Evolutionary conservation across 2,888 invertebrate genomes (phyloP), one percentile per base, ranked within the genome.

Genomic region (Phyllotreta striolata): DNA sequence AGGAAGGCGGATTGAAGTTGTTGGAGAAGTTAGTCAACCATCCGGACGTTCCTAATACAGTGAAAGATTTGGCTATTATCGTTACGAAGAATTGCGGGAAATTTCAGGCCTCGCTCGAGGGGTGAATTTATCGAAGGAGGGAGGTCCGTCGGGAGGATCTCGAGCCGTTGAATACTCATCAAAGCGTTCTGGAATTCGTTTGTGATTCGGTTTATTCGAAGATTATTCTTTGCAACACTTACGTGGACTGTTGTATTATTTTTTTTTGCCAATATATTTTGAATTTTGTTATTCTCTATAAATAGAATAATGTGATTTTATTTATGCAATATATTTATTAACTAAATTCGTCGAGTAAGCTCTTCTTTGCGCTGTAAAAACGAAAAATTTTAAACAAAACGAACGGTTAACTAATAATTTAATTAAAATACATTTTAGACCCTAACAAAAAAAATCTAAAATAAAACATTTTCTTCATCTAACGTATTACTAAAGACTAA

Each of bases 1-100:
- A 88, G 47, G 98, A 98, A 83, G 91, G 92, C 39, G 98, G 98
- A 0, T 79, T 95, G 55, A 83, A 84, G 43, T 84, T 95, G 66
- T 84, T 98, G 44, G 83, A 87, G 63, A 86, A 88, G 67, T 80
- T 93, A 55, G 81, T 91, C 10, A 77, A 80, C 7, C 87, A 90
- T 77, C 85, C 87, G 13, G 81, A 83, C 64, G 89, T 91, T 0
- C 89, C 91, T 75, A 78, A 81, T 6, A 81, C 85, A 66, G 91
- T 92, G 68, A 91, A 90, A 79, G 83, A 86, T 51, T 85, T 92
- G 57, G 92, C 92, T 0, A 79, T 81, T 51, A 81, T 86, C 66
- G 92, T 92, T 0, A 85, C 91, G 62, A 81, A 85, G 68, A 90
- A 91, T 80, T 92, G 92, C 79, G 72, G 76, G 10, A 76, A 76